phyloP scores from a whole-genome alignment of 2,888 invertebrate species.

The Brenthis hecate region DNA sequence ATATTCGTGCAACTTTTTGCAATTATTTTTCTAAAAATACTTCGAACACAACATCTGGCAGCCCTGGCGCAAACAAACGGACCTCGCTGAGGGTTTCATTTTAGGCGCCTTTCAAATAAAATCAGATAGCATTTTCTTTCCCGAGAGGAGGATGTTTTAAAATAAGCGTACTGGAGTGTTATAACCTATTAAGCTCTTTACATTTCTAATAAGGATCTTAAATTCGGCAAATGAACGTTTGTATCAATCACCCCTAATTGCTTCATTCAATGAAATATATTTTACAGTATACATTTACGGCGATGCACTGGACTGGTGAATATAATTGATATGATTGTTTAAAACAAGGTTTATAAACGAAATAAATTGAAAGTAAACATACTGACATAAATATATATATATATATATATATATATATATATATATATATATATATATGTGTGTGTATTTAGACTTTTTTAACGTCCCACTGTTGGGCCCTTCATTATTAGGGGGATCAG shows the following conservation, averaged over 20 bases:
- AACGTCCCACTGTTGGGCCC: no score
- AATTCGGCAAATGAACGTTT: not conserved
- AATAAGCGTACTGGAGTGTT: slow-evolving; percentile 3
- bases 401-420: no score
- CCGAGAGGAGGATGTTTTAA: slow-evolving; percentile 8
- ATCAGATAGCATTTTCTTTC: slow-evolving; percentile 31
- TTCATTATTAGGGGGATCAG: no score
- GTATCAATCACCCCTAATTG: not conserved
- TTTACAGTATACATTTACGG: no score
- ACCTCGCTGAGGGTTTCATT: slow-evolving; percentile 27
- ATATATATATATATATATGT: no score
- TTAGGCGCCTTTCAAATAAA: slow-evolving; percentile 34
- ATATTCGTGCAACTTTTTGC: not conserved
- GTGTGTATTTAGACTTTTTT: no score
- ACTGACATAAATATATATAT: no score
- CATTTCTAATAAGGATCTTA: not conserved
- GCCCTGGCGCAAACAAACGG: slow-evolving; percentile 23
- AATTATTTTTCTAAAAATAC: slow-evolving; percentile 1
- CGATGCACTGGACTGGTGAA: no score
- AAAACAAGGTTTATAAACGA: no score
- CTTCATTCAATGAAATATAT: not conserved
- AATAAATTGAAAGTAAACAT: no score
- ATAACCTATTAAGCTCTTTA: slow-evolving; percentile 3
- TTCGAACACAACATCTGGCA: slow-evolving; percentile 9
- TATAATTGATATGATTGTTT: no score